These are phyloP conservation scores for Drosophila ambigua DNA, from an alignment of 1,140 invertebrate species.

Conservation along the genomic window DNA sequence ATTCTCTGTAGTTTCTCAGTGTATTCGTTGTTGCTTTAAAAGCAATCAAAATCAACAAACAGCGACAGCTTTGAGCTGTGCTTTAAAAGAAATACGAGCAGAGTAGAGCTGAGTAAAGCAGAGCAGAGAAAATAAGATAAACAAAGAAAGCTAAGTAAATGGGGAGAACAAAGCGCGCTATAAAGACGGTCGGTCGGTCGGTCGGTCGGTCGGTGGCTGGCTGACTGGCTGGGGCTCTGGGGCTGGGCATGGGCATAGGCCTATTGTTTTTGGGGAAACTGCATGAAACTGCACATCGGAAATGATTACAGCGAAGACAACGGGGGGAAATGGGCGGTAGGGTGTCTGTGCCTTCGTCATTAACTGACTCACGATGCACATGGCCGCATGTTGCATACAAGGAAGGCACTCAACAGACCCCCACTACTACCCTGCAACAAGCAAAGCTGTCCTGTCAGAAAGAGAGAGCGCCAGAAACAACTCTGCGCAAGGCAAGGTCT, in stretches of 20 bases:
- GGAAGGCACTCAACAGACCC: conserved; percentile 1
- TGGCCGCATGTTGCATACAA: conserved; percentile 75
- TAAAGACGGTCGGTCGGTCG: conserved; percentile 42
- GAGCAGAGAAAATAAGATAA: conserved; percentile 49
- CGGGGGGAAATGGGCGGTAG: conserved; percentile 4
- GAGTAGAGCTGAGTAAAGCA: conserved; percentile 3
- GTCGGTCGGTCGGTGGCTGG: too few species aligned
- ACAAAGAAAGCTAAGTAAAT: conserved; percentile 68
- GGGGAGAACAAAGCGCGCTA: conserved; percentile 43
- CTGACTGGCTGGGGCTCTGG: too few species aligned
- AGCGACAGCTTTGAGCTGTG: conserved; percentile 58
- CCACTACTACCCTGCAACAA: not conserved
- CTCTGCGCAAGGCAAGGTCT: not conserved
- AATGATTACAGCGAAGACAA: conserved; percentile 56
- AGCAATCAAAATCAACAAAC: conserved; percentile 52
- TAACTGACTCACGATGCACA: conserved; percentile 70
- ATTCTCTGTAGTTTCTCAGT: too few species aligned
- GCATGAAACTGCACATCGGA: conserved; percentile 68
- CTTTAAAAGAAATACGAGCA: conserved; percentile 65
- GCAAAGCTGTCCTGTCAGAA: conserved; percentile 42
- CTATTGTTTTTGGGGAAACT: conserved; percentile 66
- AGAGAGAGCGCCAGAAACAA: conserved; percentile 6
- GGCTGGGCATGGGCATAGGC: conserved; percentile 30
- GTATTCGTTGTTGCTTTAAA: conserved; percentile 51
- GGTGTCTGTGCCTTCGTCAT: conserved; percentile 44